Base-by-base conservation (phyloP, 1,140 invertebrate species). In the Aleiodes sp. region DNA sequence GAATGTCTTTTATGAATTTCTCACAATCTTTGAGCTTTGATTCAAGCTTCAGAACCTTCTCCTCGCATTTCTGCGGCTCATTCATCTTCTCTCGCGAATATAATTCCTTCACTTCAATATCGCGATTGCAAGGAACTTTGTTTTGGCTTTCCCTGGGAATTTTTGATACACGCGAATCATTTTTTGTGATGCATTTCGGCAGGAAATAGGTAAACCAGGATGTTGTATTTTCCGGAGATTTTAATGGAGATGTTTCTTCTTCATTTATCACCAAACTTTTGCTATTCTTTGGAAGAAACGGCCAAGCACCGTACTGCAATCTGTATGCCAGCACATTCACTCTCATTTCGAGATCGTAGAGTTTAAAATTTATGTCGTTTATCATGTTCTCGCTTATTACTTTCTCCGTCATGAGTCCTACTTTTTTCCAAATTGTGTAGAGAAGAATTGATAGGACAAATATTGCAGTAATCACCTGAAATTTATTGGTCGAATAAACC, bases 241-340 rank as follows among this genome's bases (percentile, higher is more conserved):
- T 52, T 21, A n/a, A 16, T 12, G 2, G 46, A 19, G 16, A 2
- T 24, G 16, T 29, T n/a, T n/a, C n/a, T 61, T 31, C 26, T 46
- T 14, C 26, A 28, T 56, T 60, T 56, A 39, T 26, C 12, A 19
- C 10, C 75, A 19, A 63, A 60, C 57, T 82, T 68, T 62, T 78
- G 71, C 39, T 77, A 46, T 46, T 8, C 1, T 16, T 19, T 16
- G 7, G 61, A 28, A 74, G 70, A 12, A 77, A 37, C 1, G 80
- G 78, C 82, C 81, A 84, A 3, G 70, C 74, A 4, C 81, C 82
- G 29, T 84, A 83, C 52, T 82, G 82, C 46, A 80, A 73, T 75
- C 82, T 83, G 28, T 84, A 84, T 0, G 78, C 80, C 12, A 84
- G 21, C 31, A 84, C 74, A 61, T 83, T 82, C 3, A 82, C 70